Base-by-base conservation (phyloP, 2,888 invertebrate genomes). In the Melipona beecheii region DNA sequence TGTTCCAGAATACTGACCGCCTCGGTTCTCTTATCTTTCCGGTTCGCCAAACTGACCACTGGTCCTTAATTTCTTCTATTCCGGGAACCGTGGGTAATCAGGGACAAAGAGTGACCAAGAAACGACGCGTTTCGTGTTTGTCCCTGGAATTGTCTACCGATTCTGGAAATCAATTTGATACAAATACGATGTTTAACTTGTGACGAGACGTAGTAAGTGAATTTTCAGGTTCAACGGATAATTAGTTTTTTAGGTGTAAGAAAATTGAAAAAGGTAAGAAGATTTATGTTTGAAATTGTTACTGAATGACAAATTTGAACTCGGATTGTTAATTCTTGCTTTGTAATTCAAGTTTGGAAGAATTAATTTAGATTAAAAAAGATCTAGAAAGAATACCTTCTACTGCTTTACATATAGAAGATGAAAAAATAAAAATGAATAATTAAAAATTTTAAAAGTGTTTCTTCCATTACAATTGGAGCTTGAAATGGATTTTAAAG, bases 1-100 rank as follows among this genome's bases (percentile, higher is more conserved):
- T 62, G 74, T 85, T 89, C 78, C 83, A 85, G 79, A 78, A 85
- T 81, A 81, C 83, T 75, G 78, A 83, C 83, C 82, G 78, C 43
- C 75, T 17, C 58, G 62, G 77, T 24, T 31, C 71, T 75, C 85
- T 90, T 88, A 87, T 89, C 78, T 86, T 66, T 75, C 75, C 81
- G 58, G 72, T 50, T 43, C 84, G 75, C 80, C 73, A 79, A 75
- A 75, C 81, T 69, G 62, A 69, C 72, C 86, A 27, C 49, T 43
- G 70, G 27, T 56, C 73, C 84, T 62, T 72, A 49, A 74, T 83
- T 52, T 52, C 62, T 21, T 27, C 17, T 4, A n/a, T 62, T 27
- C 50, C 15, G 0, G 1, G 36, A 19, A 43, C 36, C 62, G 27
- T 19, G 19, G 19, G 11, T 17, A 24, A 56, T 15, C 56, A 4